Evolutionary conservation across 2,113 vertebrate genomes (phyloP).

Genomic region (Coregonus clupeaformis): DNA sequence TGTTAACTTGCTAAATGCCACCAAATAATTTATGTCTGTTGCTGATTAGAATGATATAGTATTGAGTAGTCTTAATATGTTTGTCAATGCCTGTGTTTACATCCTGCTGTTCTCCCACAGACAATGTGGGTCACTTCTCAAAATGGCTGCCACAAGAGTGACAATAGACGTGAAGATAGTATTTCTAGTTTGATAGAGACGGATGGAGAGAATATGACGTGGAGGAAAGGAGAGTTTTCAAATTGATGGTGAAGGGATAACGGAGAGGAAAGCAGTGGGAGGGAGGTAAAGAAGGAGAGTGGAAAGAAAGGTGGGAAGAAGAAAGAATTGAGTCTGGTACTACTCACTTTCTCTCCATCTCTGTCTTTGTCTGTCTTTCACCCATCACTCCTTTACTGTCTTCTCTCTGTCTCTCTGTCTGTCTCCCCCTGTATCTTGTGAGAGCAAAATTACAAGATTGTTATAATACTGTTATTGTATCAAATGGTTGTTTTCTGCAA

Average conservation of each 20-base stretch:
- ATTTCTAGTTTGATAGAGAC: neutral
- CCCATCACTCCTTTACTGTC: neutral
- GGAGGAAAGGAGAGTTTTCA: neutral
- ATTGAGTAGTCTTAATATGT: constrained; percentile 13
- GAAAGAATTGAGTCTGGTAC: neutral
- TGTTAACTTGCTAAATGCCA: neutral
- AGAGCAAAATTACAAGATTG: too few species aligned
- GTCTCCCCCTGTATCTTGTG: neutral
- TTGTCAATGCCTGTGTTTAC: constrained; percentile 7
- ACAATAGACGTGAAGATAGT: neutral
- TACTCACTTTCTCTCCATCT: neutral
- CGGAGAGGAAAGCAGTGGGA: constrained; percentile 5
- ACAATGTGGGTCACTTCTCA: neutral
- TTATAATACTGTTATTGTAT: too few species aligned
- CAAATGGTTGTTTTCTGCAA: too few species aligned
- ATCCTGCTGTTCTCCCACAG: neutral
- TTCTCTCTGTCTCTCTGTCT: neutral
- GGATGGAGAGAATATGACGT: neutral
- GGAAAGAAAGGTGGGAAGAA: constrained; percentile 33
- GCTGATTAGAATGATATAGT: neutral
- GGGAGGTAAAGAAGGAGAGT: constrained; percentile 12
- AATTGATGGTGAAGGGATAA: neutral
- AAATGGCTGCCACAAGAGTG: neutral
- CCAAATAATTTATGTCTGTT: neutral
- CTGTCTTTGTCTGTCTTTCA: neutral